Evolutionary conservation across 2,888 invertebrate genomes (phyloP).

Genomic region (Eupithecia subumbrata): DNA sequence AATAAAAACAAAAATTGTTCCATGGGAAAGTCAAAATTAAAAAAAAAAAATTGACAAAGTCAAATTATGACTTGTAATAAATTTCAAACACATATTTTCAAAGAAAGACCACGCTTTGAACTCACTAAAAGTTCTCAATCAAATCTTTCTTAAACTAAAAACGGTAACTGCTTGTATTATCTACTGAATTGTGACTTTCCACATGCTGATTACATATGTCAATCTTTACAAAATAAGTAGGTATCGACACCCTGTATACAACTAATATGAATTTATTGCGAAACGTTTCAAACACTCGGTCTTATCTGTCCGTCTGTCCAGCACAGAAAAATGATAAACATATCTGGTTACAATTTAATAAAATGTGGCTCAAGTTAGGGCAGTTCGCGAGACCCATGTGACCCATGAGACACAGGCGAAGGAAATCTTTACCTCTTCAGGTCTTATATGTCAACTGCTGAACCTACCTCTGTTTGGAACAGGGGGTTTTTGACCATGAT

Average conservation of each 20-base stretch:
- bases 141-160: too few species aligned
- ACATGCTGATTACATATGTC: too few species aligned
- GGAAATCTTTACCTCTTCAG: too few species aligned
- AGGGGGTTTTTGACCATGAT: too few species aligned
- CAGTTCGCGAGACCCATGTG: constrained; percentile 29
- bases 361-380: constrained; percentile 46
- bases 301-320: constrained; percentile 70
- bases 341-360: constrained; percentile 75
- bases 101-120: background rate
- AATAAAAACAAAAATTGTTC: background rate
- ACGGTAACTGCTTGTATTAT: too few species aligned
- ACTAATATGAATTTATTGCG: constrained; percentile 54
- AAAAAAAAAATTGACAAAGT: background rate
- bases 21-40: background rate
- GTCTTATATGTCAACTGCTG: too few species aligned
- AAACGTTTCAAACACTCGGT: constrained; percentile 61
- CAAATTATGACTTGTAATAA: background rate
- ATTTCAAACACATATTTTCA: background rate
- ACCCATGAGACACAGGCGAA: too few species aligned
- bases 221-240: too few species aligned
- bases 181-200: too few species aligned
- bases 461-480: too few species aligned
- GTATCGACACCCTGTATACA: constrained; percentile 16
- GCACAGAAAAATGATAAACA: constrained; percentile 77
- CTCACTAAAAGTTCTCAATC: background rate